Conservation (phyloP, 30 jellyfish, hydroid and myxozoan species). For the Aurelia coerulea region DNA sequence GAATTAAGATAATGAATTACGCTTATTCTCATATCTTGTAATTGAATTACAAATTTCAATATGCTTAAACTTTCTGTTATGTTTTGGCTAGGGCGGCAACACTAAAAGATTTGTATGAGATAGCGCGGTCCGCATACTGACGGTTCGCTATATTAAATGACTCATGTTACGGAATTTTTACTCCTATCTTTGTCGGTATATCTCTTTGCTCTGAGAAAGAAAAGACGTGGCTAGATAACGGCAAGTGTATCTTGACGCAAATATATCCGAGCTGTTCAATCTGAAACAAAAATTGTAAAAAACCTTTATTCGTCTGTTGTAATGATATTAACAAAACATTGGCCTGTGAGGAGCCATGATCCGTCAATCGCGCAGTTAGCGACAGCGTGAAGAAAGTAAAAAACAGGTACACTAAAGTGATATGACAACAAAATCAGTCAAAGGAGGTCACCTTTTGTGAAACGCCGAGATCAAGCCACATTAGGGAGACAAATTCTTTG, state of each 20-base stretch:
- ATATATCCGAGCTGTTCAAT: not conserved
- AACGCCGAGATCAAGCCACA: too few relatives aligned
- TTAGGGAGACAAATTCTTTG: too few relatives aligned
- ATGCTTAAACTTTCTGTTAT: constrained; percentile 79
- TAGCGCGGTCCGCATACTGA: constrained; percentile 48
- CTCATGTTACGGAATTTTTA: constrained; percentile 39
- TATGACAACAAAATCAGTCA: too few relatives aligned
- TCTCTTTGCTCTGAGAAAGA: constrained; percentile 70
- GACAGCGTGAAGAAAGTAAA: not conserved
- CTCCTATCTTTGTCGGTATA: constrained; percentile 71
- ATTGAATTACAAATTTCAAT: constrained; percentile 63
- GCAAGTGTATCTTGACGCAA: constrained; percentile 21
- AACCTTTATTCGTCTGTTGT: not conserved
- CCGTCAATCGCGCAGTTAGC: not conserved
- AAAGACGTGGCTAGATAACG: constrained; percentile 63
- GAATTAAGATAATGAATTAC: constrained; percentile 77
- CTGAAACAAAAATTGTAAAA: not conserved
- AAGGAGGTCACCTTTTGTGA: too few relatives aligned
- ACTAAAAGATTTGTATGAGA: constrained; percentile 47
- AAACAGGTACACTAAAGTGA: not conserved
- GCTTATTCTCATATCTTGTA: constrained; percentile 72
- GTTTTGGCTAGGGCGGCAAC: constrained; percentile 80
- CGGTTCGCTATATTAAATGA: constrained; percentile 19
- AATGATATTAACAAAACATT: not conserved
- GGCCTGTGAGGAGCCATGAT: not conserved